phyloP scores from a whole-genome alignment of 1,140 invertebrate genomes.

The Varroa destructor region DNA sequence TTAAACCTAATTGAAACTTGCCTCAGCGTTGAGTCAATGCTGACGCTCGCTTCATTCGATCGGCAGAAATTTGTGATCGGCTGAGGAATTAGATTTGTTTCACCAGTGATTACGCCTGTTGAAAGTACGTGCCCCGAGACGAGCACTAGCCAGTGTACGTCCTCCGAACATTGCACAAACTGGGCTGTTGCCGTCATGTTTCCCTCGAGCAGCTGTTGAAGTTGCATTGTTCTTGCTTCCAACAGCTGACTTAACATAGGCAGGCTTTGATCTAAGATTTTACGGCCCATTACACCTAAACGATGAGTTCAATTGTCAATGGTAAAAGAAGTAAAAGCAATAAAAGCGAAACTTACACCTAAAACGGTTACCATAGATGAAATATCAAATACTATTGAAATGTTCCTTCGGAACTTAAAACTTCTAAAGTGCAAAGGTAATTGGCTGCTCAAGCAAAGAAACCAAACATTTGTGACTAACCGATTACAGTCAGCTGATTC shows the following conservation, averaged over 20 bases:
- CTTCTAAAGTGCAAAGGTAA: no score
- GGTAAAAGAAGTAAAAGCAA: conserved; percentile 32
- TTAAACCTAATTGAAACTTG: conserved; percentile 30
- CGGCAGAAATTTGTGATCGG: conserved; percentile 60
- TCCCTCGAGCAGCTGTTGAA: conserved; percentile 52
- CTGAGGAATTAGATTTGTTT: conserved; percentile 58
- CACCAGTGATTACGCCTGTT: conserved; percentile 55
- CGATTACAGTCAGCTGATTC: conserved; percentile 55
- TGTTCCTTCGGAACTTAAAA: no score
- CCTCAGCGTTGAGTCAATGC: conserved; percentile 49
- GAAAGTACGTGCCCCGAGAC: conserved; percentile 50
- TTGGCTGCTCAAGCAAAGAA: no score
- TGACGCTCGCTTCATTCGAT: conserved; percentile 44
- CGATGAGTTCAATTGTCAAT: neutral
- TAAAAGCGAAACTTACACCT: conserved; percentile 41
- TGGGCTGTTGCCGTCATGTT: neutral
- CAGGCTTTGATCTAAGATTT: conserved; percentile 46
- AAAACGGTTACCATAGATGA: conserved; percentile 32
- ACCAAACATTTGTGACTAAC: conserved; percentile 36
- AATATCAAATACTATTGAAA: no score
- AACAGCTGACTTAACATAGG: conserved; percentile 49
- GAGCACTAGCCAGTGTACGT: conserved; percentile 74
- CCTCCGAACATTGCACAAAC: conserved; percentile 46
- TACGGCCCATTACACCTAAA: conserved; percentile 30
- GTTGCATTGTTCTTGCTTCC: conserved; percentile 50